Percentiles rank a stretch among this genome's conserved stretches.
phyloP scores from a whole-genome alignment of 2,797 vertebrate species.

The Peromyscus nudipes region DNA sequence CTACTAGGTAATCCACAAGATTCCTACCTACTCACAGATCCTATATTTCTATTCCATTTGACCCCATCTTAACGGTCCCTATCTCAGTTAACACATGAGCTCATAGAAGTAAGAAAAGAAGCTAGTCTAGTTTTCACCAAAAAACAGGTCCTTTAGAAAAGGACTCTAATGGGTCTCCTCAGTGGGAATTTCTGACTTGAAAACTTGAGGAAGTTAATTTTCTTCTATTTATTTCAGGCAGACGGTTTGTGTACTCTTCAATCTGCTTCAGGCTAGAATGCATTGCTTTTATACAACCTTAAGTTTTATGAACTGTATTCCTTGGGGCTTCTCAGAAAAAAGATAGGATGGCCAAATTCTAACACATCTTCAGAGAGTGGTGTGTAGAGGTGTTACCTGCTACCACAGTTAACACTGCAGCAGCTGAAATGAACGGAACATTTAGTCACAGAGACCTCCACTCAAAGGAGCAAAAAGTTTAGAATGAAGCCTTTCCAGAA shows the following conservation, averaged over 20 bases:
- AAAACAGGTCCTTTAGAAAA: neutral
- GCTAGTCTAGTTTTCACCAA: neutral
- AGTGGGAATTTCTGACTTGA: neutral
- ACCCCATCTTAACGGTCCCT: neutral
- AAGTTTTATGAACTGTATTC: neutral
- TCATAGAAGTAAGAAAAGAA: neutral
- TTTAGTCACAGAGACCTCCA: neutral
- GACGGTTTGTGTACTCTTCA: neutral
- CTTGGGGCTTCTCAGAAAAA: neutral
- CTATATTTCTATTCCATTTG: neutral
- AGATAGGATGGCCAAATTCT: neutral
- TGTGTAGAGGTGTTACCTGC: neutral
- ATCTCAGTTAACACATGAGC: neutral
- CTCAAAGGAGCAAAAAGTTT: neutral
- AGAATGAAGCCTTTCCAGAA: neutral
- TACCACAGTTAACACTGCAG: neutral
- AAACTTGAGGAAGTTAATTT: constrained; percentile 24
- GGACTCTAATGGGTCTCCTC: neutral
- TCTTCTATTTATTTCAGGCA: neutral
- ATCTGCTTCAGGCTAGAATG: neutral
- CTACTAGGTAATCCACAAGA: neutral
- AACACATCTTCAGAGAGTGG: neutral
- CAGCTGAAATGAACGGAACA: neutral
- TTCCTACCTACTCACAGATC: neutral
- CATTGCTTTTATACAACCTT: neutral